Conservation (phyloP, 1,140 invertebrate genomes). For the Bombus impatiens region DNA sequence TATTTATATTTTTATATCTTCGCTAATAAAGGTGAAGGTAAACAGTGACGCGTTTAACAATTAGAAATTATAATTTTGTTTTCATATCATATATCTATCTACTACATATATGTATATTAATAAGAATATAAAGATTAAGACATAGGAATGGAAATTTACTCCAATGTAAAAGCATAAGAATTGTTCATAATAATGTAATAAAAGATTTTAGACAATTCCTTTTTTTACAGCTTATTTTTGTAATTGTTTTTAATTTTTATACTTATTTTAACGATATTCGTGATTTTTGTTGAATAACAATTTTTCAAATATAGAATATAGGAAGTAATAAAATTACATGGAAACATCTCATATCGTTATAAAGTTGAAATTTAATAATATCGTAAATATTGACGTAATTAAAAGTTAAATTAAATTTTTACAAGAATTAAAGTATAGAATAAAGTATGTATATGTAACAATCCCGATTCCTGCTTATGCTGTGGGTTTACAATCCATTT, state of each 20-base stretch:
- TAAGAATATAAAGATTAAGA: no score
- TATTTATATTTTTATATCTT: no score
- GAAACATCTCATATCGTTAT: neutral
- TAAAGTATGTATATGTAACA: neutral
- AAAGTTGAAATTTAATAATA: neutral
- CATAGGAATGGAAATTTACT: neutral
- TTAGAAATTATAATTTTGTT: constrained; percentile 19
- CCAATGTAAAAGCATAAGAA: neutral
- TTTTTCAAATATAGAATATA: neutral
- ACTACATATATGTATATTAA: neutral
- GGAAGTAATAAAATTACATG: neutral
- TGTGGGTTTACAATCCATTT: neutral
- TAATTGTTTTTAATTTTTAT: neutral
- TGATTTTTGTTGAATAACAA: neutral
- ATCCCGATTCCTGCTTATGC: neutral
- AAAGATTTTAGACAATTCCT: neutral
- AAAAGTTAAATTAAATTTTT: neutral
- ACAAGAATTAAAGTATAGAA: neutral
- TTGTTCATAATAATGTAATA: neutral
- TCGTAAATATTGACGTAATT: neutral
- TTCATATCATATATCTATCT: neutral
- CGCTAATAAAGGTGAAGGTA: neutral
- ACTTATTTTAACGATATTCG: neutral
- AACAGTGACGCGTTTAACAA: neutral
- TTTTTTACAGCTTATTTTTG: neutral